Evolutionary conservation across 2,888 invertebrate species (phyloP).

Genomic region (Alviniconcha strummeri): DNA sequence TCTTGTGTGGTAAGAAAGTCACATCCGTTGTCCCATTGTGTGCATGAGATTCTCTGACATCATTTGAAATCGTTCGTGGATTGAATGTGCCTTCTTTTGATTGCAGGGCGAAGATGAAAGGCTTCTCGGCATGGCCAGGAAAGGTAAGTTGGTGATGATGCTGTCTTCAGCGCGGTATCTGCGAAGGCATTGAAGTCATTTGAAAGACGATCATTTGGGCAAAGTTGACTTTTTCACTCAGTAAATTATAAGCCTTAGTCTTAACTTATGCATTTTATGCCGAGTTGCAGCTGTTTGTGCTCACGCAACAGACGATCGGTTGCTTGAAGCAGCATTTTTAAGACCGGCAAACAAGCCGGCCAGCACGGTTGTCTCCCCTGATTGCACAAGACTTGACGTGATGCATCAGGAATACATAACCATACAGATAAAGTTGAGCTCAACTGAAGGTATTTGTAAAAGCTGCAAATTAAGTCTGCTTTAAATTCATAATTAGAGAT

Average conservation of each 20-base stretch:
- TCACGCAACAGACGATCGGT: neutral
- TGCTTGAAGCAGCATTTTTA: neutral
- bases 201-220: too few species aligned
- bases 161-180: too few species aligned
- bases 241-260: too few species aligned
- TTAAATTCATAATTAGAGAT: too few species aligned
- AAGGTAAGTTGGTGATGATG: conserved; percentile 80
- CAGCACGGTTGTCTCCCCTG: conserved; percentile 17
- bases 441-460: neutral
- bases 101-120: conserved; percentile 97
- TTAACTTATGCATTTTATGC: too few species aligned
- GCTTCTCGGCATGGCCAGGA: conserved; percentile 97
- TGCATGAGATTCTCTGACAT: conserved; percentile 4
- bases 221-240: too few species aligned
- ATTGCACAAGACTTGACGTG: conserved; percentile 1
- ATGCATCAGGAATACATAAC: neutral
- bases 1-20: conserved; percentile 80
- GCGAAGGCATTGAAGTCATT: too few species aligned
- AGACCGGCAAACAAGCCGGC: conserved; percentile 18
- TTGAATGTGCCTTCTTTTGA: conserved; percentile 70
- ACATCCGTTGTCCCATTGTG: neutral
- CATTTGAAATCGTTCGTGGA: neutral
- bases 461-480: too few species aligned
- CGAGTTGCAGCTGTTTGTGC: too few species aligned
- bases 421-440: neutral